phyloP scores from a whole-genome alignment of 1,140 invertebrate genomes.

The Zaprionus kolodkinae region DNA sequence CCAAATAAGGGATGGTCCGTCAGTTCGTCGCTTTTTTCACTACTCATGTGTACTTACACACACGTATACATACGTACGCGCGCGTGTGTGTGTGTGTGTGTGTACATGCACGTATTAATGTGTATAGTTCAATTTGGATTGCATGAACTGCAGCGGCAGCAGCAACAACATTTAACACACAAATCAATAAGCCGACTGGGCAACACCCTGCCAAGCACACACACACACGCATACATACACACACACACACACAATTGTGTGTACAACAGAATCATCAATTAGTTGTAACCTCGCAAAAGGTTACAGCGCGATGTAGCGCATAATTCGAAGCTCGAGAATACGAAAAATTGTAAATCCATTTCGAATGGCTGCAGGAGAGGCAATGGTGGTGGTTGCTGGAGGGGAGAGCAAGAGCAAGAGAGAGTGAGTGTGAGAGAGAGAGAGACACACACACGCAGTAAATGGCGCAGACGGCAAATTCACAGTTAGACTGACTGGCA shows the following conservation, averaged over 20 bases:
- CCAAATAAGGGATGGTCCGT: slow-evolving; percentile 71
- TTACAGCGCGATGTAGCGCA: not conserved
- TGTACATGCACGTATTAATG: slow-evolving; percentile 39
- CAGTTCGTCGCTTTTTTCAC: slow-evolving; percentile 43
- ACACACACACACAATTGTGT: not conserved
- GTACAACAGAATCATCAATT: slow-evolving; percentile 9
- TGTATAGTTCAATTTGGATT: slow-evolving; percentile 59
- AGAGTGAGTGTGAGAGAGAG: slow-evolving; percentile 27
- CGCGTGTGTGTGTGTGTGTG: not conserved
- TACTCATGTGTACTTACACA: slow-evolving; percentile 31
- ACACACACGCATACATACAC: slow-evolving; percentile 7
- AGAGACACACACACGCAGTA: slow-evolving; percentile 35
- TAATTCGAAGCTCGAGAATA: slow-evolving; percentile 4
- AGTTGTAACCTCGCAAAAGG: slow-evolving; percentile 11
- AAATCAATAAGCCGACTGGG: slow-evolving; percentile 75
- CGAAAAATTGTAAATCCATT: slow-evolving; percentile 12
- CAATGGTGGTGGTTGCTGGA: slow-evolving; percentile 8
- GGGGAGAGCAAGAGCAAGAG: slow-evolving; percentile 9
- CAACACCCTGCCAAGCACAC: slow-evolving; percentile 65
- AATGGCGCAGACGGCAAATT: slow-evolving; percentile 53
- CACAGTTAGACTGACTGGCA: slow-evolving; percentile 77
- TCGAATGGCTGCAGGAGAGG: slow-evolving; percentile 14
- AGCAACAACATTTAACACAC: slow-evolving; percentile 53
- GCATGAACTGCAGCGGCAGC: slow-evolving; percentile 66
- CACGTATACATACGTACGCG: slow-evolving; percentile 2